These are phyloP conservation scores for Deladenus siricidicola DNA, from an alignment of 2,888 invertebrate genomes.

Conservation along the genomic window DNA sequence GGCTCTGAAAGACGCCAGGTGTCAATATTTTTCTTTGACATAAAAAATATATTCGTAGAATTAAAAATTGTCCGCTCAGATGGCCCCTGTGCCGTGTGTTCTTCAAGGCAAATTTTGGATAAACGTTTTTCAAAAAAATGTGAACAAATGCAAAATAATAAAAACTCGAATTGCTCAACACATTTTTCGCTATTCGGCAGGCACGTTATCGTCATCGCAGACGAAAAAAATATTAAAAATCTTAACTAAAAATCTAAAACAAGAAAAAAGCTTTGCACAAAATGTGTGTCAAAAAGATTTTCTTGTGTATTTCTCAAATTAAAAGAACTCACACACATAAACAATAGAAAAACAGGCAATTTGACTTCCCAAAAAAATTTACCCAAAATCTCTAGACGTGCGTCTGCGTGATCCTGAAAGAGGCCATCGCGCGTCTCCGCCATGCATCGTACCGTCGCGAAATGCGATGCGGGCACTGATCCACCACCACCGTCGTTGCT, in stretches of 20 bases:
- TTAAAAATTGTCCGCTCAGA: slow-evolving; percentile 19
- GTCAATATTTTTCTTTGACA: slow-evolving; percentile 2
- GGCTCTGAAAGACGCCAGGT: background rate
- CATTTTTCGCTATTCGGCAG: background rate
- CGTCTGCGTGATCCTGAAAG: slow-evolving; percentile 18
- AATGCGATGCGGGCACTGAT: background rate
- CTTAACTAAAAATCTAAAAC: too few species aligned
- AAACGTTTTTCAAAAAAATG: background rate
- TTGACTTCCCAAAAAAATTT: background rate
- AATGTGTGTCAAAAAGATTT: too few species aligned
- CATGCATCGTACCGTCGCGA: slow-evolving; percentile 13
- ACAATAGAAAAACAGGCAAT: too few species aligned
- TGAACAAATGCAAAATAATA: too few species aligned
- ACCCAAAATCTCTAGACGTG: slow-evolving; percentile 16
- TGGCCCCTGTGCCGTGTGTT: slow-evolving; percentile 24
- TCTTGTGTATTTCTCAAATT: too few species aligned
- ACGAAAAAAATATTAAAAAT: background rate
- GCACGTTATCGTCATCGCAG: slow-evolving; percentile 7
- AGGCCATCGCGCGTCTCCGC: slow-evolving; percentile 16
- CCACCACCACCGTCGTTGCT: too few species aligned
- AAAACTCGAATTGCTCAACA: too few species aligned
- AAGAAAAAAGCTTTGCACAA: too few species aligned
- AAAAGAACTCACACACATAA: too few species aligned
- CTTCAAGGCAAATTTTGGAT: background rate
- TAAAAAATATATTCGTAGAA: background rate